Evolutionary conservation across 1,140 invertebrate genomes (phyloP).

Genomic region (Magallana gigas): DNA sequence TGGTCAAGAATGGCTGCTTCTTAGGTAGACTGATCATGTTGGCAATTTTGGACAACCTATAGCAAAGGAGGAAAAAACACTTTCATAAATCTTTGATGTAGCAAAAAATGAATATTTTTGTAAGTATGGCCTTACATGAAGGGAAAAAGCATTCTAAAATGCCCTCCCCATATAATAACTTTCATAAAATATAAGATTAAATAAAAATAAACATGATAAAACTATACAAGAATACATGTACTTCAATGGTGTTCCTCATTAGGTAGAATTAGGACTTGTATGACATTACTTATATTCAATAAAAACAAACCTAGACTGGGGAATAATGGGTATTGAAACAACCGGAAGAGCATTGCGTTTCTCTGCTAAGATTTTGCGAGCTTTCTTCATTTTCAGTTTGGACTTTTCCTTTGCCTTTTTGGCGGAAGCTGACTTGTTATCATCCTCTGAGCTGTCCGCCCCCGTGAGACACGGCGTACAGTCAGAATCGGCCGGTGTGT

Average conservation of each 20-base stretch:
- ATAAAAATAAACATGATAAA: too few species aligned
- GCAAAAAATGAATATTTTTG: too few species aligned
- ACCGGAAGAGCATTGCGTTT: slow-evolving; percentile 93
- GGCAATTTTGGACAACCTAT: slow-evolving; percentile 85
- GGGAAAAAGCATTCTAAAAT: too few species aligned
- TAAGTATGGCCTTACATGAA: too few species aligned
- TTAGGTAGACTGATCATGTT: slow-evolving; percentile 85
- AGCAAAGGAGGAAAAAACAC: slow-evolving; percentile 32
- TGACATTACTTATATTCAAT: too few species aligned
- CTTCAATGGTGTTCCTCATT: too few species aligned
- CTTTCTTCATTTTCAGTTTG: slow-evolving; percentile 87
- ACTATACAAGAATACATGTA: too few species aligned
- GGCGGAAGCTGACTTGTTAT: slow-evolving; percentile 74
- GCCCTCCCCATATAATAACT: too few species aligned
- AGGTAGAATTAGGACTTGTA: too few species aligned
- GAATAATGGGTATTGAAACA: slow-evolving; percentile 96
- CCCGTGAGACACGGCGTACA: slow-evolving; percentile 72
- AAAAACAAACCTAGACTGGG: slow-evolving; percentile 85
- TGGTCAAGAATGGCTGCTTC: slow-evolving; percentile 92
- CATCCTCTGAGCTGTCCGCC: slow-evolving; percentile 68
- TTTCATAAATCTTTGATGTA: too few species aligned
- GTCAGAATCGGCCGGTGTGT: slow-evolving; percentile 85
- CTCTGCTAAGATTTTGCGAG: slow-evolving; percentile 88
- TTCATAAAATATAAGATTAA: too few species aligned
- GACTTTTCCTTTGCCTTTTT: slow-evolving; percentile 82